These are phyloP conservation scores for Spilogale gracilis DNA, from an alignment of 2,113 vertebrate genomes.

Conservation along the genomic window DNA sequence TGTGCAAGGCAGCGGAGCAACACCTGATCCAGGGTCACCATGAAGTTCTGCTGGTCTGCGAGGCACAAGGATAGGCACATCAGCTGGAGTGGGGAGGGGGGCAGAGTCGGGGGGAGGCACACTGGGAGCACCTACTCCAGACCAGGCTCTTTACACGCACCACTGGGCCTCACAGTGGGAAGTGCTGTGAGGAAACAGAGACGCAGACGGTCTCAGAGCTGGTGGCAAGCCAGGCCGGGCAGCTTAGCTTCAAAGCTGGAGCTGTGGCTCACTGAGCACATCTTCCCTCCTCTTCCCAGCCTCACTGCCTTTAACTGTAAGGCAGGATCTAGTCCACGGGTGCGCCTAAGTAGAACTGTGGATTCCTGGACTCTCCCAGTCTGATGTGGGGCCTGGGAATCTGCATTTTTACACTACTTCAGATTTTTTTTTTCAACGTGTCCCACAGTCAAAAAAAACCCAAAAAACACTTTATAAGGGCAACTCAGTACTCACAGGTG, in stretches of 20 bases:
- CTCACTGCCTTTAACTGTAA: not conserved
- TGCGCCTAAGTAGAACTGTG: not conserved
- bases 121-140: not conserved
- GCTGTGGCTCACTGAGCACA: not conserved
- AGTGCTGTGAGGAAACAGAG: not conserved
- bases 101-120: rapidly evolving
- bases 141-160: not conserved
- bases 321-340: not conserved
- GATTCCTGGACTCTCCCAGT: not conserved
- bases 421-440: not conserved
- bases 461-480: not conserved
- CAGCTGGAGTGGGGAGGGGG: not conserved
- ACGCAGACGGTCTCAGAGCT: not conserved
- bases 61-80: not conserved
- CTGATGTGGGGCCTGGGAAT: not conserved
- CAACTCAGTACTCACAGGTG: not conserved
- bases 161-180: rapidly evolving
- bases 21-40: constrained; percentile 94
- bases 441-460: not conserved
- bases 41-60: constrained; percentile 97
- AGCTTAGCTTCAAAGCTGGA: not conserved
- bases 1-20: constrained; percentile 95
- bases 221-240: not conserved
- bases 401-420: not conserved
- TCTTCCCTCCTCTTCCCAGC: not conserved